Evolutionary conservation across 2,797 vertebrate species (phyloP).

Genomic region (Mus spretus): DNA sequence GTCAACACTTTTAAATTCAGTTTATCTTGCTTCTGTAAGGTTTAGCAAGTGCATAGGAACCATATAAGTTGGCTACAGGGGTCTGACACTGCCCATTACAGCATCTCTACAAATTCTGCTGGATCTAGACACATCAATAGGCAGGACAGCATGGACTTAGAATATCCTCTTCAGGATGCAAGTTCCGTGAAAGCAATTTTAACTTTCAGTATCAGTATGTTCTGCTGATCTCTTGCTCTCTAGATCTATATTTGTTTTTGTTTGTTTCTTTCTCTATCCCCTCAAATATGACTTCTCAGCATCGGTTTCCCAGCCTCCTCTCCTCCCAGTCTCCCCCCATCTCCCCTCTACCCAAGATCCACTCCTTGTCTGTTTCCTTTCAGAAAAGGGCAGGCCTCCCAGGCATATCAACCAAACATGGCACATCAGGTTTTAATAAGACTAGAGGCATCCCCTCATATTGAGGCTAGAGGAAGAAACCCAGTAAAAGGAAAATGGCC

Average conservation of each 20-base stretch:
- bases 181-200: not conserved
- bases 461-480: not conserved
- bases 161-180: conserved; percentile 19
- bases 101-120: not conserved
- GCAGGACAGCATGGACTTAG: not conserved
- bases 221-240: not conserved
- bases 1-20: conserved; percentile 42
- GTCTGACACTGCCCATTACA: not conserved
- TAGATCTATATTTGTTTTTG: not conserved
- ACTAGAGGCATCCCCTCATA: not conserved
- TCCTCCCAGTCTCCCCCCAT: not conserved
- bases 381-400: not conserved
- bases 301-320: not conserved
- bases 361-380: not conserved
- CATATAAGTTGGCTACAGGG: not conserved
- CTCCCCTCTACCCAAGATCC: not conserved
- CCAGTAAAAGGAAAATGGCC: not conserved
- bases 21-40: conserved; percentile 27
- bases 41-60: not conserved
- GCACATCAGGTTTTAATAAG: not conserved
- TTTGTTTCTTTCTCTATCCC: not conserved
- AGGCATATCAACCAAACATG: not conserved
- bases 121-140: not conserved
- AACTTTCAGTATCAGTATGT: not conserved
- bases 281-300: not conserved